Conservation (phyloP, 2,888 invertebrate genomes). For the Schrankia costaestrigalis region DNA sequence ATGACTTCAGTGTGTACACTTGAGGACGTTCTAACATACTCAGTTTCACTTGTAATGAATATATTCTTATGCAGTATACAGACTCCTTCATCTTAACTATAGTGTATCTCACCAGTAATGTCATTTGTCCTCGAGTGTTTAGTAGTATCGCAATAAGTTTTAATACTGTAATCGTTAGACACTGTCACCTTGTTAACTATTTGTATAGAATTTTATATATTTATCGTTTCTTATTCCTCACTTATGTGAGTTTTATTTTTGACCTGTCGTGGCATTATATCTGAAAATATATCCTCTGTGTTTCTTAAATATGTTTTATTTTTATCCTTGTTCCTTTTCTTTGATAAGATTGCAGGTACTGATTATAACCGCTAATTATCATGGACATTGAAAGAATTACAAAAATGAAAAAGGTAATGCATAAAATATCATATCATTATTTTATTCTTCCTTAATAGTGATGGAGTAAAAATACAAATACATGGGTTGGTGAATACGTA, state of each 20-base stretch:
- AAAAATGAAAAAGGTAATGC: no score
- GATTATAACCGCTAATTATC: no score
- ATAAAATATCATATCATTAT: no score
- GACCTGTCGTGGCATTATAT: conserved; percentile 78
- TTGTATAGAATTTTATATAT: conserved; percentile 77
- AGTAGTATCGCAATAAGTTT: conserved; percentile 24
- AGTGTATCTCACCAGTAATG: no score
- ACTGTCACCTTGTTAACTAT: conserved; percentile 75
- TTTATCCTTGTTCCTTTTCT: not conserved
- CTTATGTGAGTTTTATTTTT: conserved; percentile 71
- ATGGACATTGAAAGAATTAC: no score
- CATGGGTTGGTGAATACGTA: no score
- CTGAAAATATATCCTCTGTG: conserved; percentile 79
- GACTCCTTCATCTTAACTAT: no score
- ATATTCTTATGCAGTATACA: no score
- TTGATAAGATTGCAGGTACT: no score
- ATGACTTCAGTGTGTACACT: conserved; percentile 28
- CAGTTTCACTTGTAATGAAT: conserved; percentile 1
- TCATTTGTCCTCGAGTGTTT: conserved; percentile 30
- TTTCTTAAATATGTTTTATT: conserved; percentile 66
- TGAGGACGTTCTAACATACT: conserved; percentile 24
- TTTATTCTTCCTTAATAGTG: no score
- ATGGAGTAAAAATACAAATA: no score
- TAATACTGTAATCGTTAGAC: conserved; percentile 40
- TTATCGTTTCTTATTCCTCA: conserved; percentile 71